These are phyloP conservation scores for Laticauda laticaudata DNA, from an alignment of 2,113 vertebrate genomes.

Conservation along the genomic window DNA sequence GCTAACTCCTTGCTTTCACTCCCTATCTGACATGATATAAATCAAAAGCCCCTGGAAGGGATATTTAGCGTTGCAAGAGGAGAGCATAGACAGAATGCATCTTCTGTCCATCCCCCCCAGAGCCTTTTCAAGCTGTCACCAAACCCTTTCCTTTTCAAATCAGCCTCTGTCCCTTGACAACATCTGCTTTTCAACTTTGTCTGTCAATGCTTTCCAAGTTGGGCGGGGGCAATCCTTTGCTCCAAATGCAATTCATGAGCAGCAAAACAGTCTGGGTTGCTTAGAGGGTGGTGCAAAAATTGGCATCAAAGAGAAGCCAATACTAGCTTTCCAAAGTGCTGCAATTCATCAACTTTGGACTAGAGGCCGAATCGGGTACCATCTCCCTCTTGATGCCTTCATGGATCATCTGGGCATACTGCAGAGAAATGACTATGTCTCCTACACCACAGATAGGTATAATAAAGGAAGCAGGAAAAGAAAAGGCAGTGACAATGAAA, in stretches of 20 bases:
- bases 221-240: constrained; percentile 45
- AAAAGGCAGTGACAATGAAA: constrained; percentile 33
- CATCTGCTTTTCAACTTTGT: constrained; percentile 50
- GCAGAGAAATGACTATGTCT: constrained; percentile 8
- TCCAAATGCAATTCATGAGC: constrained; percentile 42
- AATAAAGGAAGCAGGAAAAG: constrained; percentile 17
- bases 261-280: constrained; percentile 41
- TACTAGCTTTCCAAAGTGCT: constrained; percentile 25
- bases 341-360: constrained; percentile 32
- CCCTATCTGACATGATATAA: constrained; percentile 62
- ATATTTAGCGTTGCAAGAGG: constrained; percentile 57
- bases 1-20: constrained; percentile 60
- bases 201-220: neutral
- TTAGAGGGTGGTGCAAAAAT: constrained; percentile 6
- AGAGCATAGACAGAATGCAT: constrained; percentile 51
- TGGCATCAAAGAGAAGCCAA: constrained; percentile 19
- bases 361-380: constrained; percentile 25
- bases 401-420: neutral
- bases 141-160: constrained; percentile 47
- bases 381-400: neutral
- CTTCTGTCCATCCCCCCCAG: neutral
- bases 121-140: constrained; percentile 52
- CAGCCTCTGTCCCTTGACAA: constrained; percentile 56
- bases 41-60: constrained; percentile 61
- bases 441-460: constrained; percentile 19